Evolutionary conservation across 2,797 vertebrate species (phyloP), one percentile per base, ranked within the genome.

Genomic region (Onychomys leucogaster): DNA sequence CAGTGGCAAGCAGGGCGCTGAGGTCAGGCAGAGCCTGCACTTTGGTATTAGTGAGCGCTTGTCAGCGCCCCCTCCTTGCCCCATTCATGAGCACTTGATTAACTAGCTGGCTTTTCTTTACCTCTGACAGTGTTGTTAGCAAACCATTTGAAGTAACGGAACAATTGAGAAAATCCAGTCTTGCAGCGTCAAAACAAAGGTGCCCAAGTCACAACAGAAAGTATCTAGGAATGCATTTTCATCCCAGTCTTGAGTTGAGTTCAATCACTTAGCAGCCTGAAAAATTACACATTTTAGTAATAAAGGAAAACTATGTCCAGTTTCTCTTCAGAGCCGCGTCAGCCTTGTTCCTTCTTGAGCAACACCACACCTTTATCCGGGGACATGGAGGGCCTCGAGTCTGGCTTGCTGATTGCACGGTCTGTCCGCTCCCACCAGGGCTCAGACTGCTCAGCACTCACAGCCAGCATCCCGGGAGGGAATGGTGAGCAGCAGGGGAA

Each of bases 391-490:
- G 82, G 49, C 29, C 61, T 65, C 55, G n/a, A 73, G 46, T 76
- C 11, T 12, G 69, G 19, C 49, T 14, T 52, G 21, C 57, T 3
- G 52, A 17, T 13, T 4, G 3, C 6, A 41, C 12, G 3, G 5
- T 25, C 16, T 4, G 2, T 29, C 3, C 49, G 57, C 23, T 65
- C 82, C 41, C 76, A 49, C 89, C n/a, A 49, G 91, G 97, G 82
- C 61, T 88, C 77, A 85, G 43, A 10, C 93, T 97, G 78, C 55
- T 41, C 63, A 55, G 37, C 92, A 94, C 96, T 96, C 87, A 96
- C 95, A 95, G 94, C 73, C 78, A 14, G 49, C 16, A 88, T 97
- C 91, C 96, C 92, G 83, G 86, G 90, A 94, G 95, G 76, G 27
- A 67, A 71, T 37, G 73, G 32, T 0, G 0, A 37, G 65, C 57